phyloP scores from a whole-genome alignment of 2,113 vertebrate species.

The Cyanistes caeruleus region DNA sequence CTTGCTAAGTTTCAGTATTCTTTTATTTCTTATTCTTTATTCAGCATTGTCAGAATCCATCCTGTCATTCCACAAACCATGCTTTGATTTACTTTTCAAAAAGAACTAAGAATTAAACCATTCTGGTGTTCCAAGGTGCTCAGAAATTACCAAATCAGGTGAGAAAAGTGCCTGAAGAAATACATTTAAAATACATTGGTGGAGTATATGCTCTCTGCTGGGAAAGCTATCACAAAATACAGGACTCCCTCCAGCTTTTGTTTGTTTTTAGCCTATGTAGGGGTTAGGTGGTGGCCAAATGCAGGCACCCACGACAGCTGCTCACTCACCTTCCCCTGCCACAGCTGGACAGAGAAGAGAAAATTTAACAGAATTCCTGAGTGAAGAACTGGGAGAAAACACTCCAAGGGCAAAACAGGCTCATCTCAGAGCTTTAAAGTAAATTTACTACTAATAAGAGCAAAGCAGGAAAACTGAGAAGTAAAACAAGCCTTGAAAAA shows the following conservation, averaged over 20 bases:
- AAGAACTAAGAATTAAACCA: not conserved
- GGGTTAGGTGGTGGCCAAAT: not conserved
- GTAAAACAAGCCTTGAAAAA: not conserved
- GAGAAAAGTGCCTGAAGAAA: not conserved
- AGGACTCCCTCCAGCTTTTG: not conserved
- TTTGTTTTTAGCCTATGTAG: not conserved
- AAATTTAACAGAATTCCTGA: not conserved
- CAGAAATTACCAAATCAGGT: not conserved
- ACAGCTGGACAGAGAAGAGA: not conserved
- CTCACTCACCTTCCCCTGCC: not conserved
- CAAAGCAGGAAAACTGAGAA: not conserved
- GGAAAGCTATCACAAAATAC: not conserved
- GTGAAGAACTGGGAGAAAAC: not conserved
- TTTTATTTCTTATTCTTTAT: not conserved
- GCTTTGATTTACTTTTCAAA: not conserved
- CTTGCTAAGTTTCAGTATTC: not conserved
- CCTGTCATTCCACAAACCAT: not conserved
- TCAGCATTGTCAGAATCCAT: not conserved
- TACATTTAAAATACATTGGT: not conserved
- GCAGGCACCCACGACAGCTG: accelerated
- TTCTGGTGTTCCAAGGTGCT: not conserved
- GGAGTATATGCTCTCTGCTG: not conserved
- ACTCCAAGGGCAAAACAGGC: not conserved
- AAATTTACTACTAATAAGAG: not conserved
- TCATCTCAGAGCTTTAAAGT: not conserved